Percentiles rank a stretch among this genome's conserved stretches.
Evolutionary conservation across 2,113 vertebrate species (phyloP).

Genomic region (Chaetodon trifascialis): DNA sequence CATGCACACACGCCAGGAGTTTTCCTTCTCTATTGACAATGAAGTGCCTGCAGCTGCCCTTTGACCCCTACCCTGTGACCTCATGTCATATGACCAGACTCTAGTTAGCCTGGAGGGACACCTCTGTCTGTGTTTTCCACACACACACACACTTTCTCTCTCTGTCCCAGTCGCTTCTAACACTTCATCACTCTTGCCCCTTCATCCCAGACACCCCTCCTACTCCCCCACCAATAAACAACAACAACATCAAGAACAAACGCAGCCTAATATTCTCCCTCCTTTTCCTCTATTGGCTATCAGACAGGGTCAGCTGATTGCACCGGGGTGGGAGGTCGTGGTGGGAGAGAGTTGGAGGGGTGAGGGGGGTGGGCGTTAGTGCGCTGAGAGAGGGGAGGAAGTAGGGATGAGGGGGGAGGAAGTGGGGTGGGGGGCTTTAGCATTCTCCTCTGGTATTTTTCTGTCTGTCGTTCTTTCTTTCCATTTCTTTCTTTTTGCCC

Average conservation of each 20-base stretch:
- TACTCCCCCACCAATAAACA: neutral
- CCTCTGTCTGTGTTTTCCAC: constrained; percentile 4
- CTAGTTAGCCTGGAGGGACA: constrained; percentile 58
- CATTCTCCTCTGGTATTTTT: constrained; percentile 85
- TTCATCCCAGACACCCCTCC: neutral
- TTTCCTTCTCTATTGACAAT: constrained; percentile 66
- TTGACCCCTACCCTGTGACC: constrained; percentile 73
- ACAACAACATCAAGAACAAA: constrained; percentile 66
- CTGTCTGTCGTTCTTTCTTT: constrained; percentile 71
- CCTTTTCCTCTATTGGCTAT: constrained; percentile 57
- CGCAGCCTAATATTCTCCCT: constrained; percentile 18
- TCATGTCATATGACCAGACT: constrained; percentile 78
- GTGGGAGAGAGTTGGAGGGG: constrained; percentile 43
- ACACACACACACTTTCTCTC: constrained; percentile 3
- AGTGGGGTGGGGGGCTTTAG: constrained; percentile 63
- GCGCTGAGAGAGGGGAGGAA: constrained; percentile 52
- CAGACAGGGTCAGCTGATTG: constrained; percentile 79
- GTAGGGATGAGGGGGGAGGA: constrained; percentile 23
- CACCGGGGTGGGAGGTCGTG: constrained; percentile 72
- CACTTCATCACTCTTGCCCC: constrained; percentile 26
- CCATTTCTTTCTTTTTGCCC: constrained; percentile 57
- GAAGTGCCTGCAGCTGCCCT: constrained; percentile 74
- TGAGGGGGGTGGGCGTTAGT: constrained; percentile 65
- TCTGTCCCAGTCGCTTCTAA: constrained; percentile 9
- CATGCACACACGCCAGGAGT: constrained; percentile 2